Conservation (phyloP, 2,797 vertebrate species). For the Microcaecilia unicolor region DNA sequence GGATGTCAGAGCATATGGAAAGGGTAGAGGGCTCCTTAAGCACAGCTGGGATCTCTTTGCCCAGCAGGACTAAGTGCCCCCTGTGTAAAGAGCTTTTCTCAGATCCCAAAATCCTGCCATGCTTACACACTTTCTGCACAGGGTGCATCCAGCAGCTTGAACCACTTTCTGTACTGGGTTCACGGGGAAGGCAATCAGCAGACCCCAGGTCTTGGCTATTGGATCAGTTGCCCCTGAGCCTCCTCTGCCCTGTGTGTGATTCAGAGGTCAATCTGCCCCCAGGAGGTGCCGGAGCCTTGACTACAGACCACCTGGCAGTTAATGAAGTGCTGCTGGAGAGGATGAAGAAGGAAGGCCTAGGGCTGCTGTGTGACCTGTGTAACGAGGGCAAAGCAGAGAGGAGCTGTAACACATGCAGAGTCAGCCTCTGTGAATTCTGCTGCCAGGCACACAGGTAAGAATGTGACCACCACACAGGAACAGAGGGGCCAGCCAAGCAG, state of each 20-base stretch:
- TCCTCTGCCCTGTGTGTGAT: slow-evolving; percentile 80
- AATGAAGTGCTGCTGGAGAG: slow-evolving; percentile 70
- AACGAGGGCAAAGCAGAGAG: slow-evolving; percentile 64
- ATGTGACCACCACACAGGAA: too few species aligned
- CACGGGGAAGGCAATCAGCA: slow-evolving; percentile 10
- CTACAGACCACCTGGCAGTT: slow-evolving; percentile 71
- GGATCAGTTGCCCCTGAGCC: slow-evolving; percentile 29
- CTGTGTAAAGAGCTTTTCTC: slow-evolving; percentile 59
- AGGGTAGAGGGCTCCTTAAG: not conserved
- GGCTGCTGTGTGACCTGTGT: slow-evolving; percentile 75
- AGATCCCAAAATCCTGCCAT: slow-evolving; percentile 73
- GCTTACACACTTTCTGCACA: slow-evolving; percentile 78
- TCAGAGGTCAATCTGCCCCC: slow-evolving; percentile 69
- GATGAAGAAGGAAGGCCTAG: slow-evolving; percentile 44
- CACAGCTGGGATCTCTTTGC: not conserved
- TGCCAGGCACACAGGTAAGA: slow-evolving; percentile 82
- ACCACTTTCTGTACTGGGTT: slow-evolving; percentile 43
- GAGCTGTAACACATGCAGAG: slow-evolving; percentile 74
- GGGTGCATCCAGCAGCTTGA: slow-evolving; percentile 67
- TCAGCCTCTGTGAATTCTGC: slow-evolving; percentile 82
- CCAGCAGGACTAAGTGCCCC: slow-evolving; percentile 52
- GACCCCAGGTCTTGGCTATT: slow-evolving; percentile 21
- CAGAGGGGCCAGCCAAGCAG: too few species aligned
- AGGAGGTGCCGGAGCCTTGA: slow-evolving; percentile 61
- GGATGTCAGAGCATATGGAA: slow-evolving; percentile 17